phyloP scores from a whole-genome alignment of 2,888 invertebrate genomes.

The Lepidochitona cinerea region DNA sequence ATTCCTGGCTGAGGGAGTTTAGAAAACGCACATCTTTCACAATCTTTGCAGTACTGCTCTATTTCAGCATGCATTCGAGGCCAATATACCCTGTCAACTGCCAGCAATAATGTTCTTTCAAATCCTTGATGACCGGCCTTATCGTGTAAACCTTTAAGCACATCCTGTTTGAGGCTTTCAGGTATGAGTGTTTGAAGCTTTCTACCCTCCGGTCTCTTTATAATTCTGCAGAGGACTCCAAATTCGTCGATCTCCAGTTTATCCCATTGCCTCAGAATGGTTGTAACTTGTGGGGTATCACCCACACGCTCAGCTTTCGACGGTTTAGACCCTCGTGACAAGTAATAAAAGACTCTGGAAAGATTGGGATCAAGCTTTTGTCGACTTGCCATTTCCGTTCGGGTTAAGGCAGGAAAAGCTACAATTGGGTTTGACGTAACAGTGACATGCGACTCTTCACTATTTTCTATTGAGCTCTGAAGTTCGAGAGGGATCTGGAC shows the following conservation, averaged over 20 bases:
- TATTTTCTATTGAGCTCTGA: too few species aligned
- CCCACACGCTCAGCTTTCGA: too few species aligned
- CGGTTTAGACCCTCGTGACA: too few species aligned
- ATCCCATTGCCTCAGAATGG: constrained; percentile 7
- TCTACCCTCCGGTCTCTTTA: background rate
- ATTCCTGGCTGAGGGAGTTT: background rate
- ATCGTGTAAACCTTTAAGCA: background rate
- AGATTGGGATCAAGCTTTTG: too few species aligned
- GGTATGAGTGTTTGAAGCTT: too few species aligned
- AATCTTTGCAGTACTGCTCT: background rate
- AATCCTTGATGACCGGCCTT: constrained; percentile 12
- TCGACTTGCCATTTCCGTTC: too few species aligned
- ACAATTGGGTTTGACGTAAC: too few species aligned
- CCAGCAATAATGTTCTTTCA: background rate
- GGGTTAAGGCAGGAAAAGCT: too few species aligned
- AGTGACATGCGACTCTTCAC: too few species aligned
- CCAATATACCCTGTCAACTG: constrained; percentile 1
- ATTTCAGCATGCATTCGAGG: background rate
- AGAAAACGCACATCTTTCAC: constrained; percentile 3
- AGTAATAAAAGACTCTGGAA: too few species aligned
- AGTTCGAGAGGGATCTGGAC: too few species aligned
- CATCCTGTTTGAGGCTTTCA: too few species aligned
- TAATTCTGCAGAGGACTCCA: background rate
- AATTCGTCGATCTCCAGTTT: background rate
- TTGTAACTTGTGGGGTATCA: background rate